Evolutionary conservation across 2,113 vertebrate genomes (phyloP).

Genomic region (Verasper variegatus): DNA sequence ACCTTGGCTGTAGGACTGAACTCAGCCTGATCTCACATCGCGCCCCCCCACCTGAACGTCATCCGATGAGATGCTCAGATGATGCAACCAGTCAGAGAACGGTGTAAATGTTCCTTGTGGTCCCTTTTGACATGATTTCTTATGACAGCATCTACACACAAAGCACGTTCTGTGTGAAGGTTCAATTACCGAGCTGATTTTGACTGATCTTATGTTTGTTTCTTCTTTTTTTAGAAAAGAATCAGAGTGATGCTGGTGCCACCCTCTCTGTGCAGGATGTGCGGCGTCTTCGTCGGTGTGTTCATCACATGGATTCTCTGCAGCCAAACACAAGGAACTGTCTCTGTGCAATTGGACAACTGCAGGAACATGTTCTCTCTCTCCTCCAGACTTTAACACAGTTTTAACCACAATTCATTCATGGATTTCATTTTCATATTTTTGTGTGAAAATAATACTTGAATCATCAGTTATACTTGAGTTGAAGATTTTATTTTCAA

Average conservation of each 20-base stretch:
- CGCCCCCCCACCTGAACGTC: constrained; percentile 28
- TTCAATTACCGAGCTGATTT: not conserved
- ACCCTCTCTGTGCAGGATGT: not conserved
- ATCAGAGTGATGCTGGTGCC: not conserved
- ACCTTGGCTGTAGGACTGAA: constrained; percentile 71
- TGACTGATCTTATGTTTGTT: not conserved
- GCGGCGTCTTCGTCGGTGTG: not conserved
- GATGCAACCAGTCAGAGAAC: constrained; percentile 58
- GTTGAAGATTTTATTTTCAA: too few species aligned
- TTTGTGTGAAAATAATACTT: too few species aligned
- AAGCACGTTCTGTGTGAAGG: not conserved
- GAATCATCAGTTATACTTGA: too few species aligned
- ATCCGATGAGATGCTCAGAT: constrained; percentile 67
- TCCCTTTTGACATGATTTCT: not conserved
- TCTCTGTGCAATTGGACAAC: not conserved
- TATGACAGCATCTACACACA: not conserved
- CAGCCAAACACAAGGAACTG: not conserved
- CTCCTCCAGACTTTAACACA: not conserved
- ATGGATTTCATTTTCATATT: not conserved
- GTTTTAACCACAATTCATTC: not conserved
- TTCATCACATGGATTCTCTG: not conserved
- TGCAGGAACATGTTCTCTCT: not conserved
- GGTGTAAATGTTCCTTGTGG: constrained; percentile 8
- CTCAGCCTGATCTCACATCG: constrained; percentile 41
- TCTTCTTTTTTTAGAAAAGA: constrained; percentile 6